These are phyloP conservation scores for Coelinius sp. DNA, from an alignment of 2,888 invertebrate genomes.

Conservation along the genomic window DNA sequence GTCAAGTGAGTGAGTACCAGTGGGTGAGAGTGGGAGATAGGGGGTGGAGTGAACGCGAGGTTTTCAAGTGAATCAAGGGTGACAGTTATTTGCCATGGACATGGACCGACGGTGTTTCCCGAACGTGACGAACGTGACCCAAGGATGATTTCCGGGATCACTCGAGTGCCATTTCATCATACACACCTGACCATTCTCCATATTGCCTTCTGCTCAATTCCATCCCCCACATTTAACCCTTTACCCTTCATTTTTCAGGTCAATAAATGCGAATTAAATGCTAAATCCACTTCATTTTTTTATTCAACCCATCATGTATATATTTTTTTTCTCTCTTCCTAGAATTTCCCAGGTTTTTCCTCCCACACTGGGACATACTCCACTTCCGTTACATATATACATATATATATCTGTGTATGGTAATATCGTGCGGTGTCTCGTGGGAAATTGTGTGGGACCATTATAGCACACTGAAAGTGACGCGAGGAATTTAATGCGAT, in stretches of 20 bases:
- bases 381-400: background rate
- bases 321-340: background rate
- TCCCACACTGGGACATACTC: background rate
- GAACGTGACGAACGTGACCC: conserved; percentile 50
- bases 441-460: conserved; percentile 42
- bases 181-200: conserved; percentile 9
- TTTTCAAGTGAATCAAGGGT: conserved; percentile 35
- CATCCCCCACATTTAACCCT: conserved; percentile 4
- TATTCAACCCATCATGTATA: background rate
- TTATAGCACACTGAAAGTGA: conserved; percentile 33
- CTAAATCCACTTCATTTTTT: background rate
- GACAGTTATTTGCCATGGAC: conserved; percentile 41
- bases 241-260: background rate
- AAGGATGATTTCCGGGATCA: conserved; percentile 44
- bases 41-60: background rate
- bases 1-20: conserved; percentile 22
- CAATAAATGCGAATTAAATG: background rate
- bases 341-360: background rate
- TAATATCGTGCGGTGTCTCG: conserved; percentile 36
- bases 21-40: too few relatives aligned
- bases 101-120: conserved; percentile 38
- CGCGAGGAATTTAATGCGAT: conserved; percentile 36
- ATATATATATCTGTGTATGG: conserved; percentile 35
- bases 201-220: conserved; percentile 33
- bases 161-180: conserved; percentile 20